phyloP scores from a whole-genome alignment of 1,140 invertebrate genomes.

The Diuraphis noxia region DNA sequence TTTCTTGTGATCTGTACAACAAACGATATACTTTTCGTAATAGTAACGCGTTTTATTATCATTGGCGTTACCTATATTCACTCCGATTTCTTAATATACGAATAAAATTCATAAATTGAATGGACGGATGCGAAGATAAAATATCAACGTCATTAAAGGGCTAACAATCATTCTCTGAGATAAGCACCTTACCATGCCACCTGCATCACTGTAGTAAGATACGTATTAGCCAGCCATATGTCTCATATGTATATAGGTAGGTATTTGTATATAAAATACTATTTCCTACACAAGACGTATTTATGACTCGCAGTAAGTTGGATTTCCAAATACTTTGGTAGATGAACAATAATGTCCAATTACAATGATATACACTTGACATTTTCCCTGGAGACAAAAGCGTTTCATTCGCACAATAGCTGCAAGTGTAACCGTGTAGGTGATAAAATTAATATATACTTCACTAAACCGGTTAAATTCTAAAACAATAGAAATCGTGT shows the following conservation, averaged over 20 bases:
- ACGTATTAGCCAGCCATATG: background rate
- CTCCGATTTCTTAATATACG: background rate
- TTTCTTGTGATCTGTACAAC: background rate
- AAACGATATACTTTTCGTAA: constrained; percentile 10
- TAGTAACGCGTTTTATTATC: background rate
- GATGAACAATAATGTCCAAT: background rate
- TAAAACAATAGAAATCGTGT: background rate
- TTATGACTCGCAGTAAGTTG: constrained; percentile 8
- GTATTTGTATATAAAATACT: background rate
- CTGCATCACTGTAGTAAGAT: background rate
- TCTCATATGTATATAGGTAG: background rate
- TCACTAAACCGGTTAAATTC: background rate
- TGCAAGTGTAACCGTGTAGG: background rate
- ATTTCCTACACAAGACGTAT: background rate
- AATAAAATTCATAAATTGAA: background rate
- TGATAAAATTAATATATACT: background rate
- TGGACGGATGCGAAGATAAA: background rate
- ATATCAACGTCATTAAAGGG: background rate
- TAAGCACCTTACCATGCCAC: background rate
- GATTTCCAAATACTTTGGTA: constrained; percentile 10
- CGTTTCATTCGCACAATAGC: background rate
- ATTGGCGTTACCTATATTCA: background rate
- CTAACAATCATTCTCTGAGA: background rate
- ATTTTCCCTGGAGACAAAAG: constrained; percentile 19
- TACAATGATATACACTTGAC: constrained; percentile 7